These are phyloP conservation scores for Apamea epomidion DNA, from an alignment of 2,888 invertebrate genomes.

Conservation along the genomic window DNA sequence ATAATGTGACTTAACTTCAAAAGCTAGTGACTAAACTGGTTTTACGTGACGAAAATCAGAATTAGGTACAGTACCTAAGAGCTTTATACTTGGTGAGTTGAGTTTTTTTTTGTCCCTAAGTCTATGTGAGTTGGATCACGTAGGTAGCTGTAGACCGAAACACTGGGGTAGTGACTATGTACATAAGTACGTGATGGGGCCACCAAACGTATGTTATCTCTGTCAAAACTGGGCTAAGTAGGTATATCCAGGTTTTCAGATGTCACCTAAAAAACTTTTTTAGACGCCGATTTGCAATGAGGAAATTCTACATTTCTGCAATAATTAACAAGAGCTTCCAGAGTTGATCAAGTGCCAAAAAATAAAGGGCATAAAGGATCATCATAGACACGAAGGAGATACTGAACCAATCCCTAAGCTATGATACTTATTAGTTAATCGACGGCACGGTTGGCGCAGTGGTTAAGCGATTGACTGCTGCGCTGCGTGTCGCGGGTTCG, in stretches of 20 bases:
- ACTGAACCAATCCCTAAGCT: no score
- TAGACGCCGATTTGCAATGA: not conserved
- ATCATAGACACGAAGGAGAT: no score
- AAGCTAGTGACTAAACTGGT: not conserved
- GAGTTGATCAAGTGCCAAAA: not conserved
- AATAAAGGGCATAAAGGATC: no score
- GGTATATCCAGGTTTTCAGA: no score
- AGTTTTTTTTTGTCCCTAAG: not conserved
- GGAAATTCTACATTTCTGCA: not conserved
- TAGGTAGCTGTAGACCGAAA: not conserved
- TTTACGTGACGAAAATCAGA: constrained; percentile 16
- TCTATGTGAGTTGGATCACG: constrained; percentile 16
- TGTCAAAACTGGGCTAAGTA: not conserved
- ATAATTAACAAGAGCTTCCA: not conserved
- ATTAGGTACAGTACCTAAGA: not conserved
- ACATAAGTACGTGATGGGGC: not conserved
- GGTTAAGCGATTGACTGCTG: no score
- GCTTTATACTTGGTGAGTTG: not conserved
- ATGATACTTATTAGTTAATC: no score
- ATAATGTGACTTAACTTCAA: not conserved
- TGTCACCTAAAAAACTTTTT: no score
- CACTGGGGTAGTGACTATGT: not conserved
- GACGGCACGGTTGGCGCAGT: no score
- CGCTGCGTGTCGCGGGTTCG: no score
- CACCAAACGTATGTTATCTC: not conserved